phyloP scores from a whole-genome alignment of 2,113 vertebrate genomes.

The Condylura cristata region DNA sequence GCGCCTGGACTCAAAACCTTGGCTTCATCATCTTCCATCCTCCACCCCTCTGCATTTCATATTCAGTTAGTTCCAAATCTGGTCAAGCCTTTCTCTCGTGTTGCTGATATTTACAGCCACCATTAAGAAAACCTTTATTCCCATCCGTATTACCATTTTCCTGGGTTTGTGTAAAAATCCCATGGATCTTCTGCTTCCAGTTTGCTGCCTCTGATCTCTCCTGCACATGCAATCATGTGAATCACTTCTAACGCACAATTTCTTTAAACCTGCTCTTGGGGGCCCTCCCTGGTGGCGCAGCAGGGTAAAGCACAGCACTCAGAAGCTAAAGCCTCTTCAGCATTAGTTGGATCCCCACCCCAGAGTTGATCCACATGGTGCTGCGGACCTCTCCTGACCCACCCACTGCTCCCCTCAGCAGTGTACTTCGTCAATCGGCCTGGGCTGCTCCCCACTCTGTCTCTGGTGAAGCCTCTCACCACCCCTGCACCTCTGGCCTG shows the following conservation, averaged over 20 bases:
- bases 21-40: not conserved
- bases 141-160: not conserved
- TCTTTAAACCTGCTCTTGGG: no score
- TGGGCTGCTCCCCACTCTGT: no score
- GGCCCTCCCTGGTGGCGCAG: no score
- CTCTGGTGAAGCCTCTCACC: no score
- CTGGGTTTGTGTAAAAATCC: not conserved
- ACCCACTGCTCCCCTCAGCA: no score
- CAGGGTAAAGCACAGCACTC: no score
- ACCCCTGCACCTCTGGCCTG: no score
- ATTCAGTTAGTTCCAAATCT: not conserved
- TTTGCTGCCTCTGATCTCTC: not conserved
- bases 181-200: not conserved
- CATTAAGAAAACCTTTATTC: not conserved
- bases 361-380: no score
- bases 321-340: no score
- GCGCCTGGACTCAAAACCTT: not conserved
- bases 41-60: not conserved
- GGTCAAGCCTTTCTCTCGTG: not conserved
- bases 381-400: no score
- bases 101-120: not conserved
- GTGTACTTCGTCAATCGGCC: no score
- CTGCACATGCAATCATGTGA: not conserved
- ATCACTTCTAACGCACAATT: not conserved
- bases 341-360: no score